Conservation (phyloP, 2,113 vertebrate species). For the Pitta sordida region DNA sequence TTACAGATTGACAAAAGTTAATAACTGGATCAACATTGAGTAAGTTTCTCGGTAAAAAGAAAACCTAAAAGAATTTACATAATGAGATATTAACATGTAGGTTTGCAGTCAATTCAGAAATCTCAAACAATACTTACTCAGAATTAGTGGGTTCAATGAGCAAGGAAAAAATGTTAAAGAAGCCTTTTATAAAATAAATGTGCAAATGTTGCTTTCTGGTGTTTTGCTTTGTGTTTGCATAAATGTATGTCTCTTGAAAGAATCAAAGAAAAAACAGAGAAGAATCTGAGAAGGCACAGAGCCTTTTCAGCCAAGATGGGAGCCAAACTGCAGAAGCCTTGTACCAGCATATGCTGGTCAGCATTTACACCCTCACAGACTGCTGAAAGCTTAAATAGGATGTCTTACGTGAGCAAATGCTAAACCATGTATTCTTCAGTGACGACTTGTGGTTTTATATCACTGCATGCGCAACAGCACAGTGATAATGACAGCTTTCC, state of each 20-base stretch:
- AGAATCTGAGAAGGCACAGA: neutral
- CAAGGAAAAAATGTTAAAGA: neutral
- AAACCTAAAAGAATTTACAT: neutral
- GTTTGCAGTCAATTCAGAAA: neutral
- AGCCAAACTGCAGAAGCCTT: neutral
- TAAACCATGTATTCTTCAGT: neutral
- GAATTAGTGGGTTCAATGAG: neutral
- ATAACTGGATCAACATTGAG: neutral
- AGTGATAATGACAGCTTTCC: constrained; percentile 37
- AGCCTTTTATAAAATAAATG: neutral
- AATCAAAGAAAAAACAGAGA: neutral
- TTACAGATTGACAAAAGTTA: neutral
- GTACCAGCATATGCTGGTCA: neutral
- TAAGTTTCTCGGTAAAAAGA: neutral
- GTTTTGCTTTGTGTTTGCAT: neutral
- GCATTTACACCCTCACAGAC: neutral
- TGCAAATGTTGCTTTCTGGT: neutral
- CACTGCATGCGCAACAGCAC: neutral
- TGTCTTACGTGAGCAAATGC: neutral
- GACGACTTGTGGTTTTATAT: neutral
- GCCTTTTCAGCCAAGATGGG: neutral
- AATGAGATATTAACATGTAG: neutral
- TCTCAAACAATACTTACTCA: neutral
- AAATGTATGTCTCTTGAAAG: neutral
- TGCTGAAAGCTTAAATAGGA: neutral